Base-by-base conservation (phyloP, 92 coral and sea anemone genomes). In the Porites lobata region DNA sequence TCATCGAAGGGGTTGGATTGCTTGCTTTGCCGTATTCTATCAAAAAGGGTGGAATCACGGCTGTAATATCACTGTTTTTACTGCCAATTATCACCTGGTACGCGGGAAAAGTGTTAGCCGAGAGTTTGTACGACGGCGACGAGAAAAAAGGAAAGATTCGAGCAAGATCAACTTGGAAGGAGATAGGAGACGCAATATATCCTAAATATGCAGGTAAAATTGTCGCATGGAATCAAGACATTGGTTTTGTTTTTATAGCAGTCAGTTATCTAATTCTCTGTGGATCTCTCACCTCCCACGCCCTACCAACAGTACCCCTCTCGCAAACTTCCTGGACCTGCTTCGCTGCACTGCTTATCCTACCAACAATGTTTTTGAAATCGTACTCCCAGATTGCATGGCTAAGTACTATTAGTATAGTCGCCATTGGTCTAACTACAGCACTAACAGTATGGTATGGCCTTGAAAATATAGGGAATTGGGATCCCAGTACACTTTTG, bases 11-110 rank as follows among this genome's bases (percentile, higher is more conserved):
- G 1, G 71, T 78, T 4, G 94, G 94, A 4, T 64, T 86, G 7
- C 59, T 91, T 3, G 88, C 88, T 21, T 73, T 91, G 6, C 94
- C 94, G 17, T 91, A 65, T 57, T 90, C 94, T 2, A 43, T 91
- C 65, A 52, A 67, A 2, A 62, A 59, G 58, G 94, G 94, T 7
- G 91, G 94, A 71, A 87, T 87, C 20, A 53, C 82, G 0, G 86
- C 94, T 7, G 26, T 91, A 1, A 43, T 87, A 4, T 90, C 65
- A 64, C 78, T 87, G 13, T 20, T 82, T 50, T 20, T 87, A 12
- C 10, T 87, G 10, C 89, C 94, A 17, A 17, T 87, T 8, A 66
- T 83, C 17, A 64, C 50, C 6, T 85, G 83, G 53, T 91, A 77
- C 84, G 78, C 91, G 7, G 91, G 85, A 12, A 85, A 72, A 22